Evolutionary conservation across 2,888 invertebrate species (phyloP).

Genomic region (Stenoptilia bipunctidactyla): DNA sequence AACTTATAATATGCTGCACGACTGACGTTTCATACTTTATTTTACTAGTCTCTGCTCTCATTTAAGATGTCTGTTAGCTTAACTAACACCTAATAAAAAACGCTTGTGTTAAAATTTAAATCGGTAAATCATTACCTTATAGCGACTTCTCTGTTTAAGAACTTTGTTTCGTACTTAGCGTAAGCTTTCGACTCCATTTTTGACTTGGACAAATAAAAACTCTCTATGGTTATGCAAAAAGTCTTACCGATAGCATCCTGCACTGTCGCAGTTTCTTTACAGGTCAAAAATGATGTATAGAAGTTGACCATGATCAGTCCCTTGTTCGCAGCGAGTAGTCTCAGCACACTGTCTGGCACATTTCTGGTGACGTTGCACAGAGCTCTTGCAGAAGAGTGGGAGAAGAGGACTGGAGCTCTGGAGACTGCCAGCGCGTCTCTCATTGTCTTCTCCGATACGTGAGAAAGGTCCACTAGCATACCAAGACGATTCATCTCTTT

Average conservation of each 20-base stretch:
- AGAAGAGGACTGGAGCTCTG: slow-evolving; percentile 87
- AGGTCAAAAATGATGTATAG: slow-evolving; percentile 83
- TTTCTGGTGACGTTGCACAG: slow-evolving; percentile 86
- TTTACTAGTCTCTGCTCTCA: too few species aligned
- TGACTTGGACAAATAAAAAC: too few species aligned
- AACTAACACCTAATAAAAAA: too few species aligned
- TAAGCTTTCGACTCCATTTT: too few species aligned
- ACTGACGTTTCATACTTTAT: too few species aligned
- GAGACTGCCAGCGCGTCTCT: slow-evolving; percentile 81
- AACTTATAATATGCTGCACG: too few species aligned
- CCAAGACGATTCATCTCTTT: slow-evolving; percentile 91
- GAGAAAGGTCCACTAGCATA: slow-evolving; percentile 88
- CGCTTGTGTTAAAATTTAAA: too few species aligned
- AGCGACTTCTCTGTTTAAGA: too few species aligned
- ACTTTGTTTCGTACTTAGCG: too few species aligned
- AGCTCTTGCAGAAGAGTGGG: slow-evolving; percentile 86
- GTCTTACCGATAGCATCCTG: slow-evolving; percentile 82
- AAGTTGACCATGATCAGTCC: slow-evolving; percentile 92
- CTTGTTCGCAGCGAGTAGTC: slow-evolving; percentile 80
- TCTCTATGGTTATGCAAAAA: too few species aligned
- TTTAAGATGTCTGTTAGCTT: too few species aligned
- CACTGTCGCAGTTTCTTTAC: slow-evolving; percentile 80
- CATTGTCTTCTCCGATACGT: slow-evolving; percentile 87
- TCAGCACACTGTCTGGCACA: slow-evolving; percentile 82
- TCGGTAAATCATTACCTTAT: too few species aligned